phyloP scores from a whole-genome alignment of 2,888 invertebrate species.

The Marasmarcha lunaedactyla region DNA sequence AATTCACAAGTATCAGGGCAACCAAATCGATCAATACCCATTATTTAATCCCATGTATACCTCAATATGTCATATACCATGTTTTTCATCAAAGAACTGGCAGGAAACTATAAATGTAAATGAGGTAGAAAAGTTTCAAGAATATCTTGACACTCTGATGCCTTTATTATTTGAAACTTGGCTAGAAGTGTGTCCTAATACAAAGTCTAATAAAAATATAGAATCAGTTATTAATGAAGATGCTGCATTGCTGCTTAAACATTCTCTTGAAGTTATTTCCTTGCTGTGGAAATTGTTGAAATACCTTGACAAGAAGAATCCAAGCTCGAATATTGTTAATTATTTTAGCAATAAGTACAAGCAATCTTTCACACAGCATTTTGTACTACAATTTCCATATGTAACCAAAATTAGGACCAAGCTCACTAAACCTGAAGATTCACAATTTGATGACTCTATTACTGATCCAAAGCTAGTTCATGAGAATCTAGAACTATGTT shows the following conservation, averaged over 20 bases:
- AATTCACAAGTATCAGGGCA: slow-evolving; percentile 29
- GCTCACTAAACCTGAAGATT: slow-evolving; percentile 23
- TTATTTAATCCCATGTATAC: slow-evolving; percentile 38
- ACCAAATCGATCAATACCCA: slow-evolving; percentile 33
- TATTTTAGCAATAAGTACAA: slow-evolving; percentile 67
- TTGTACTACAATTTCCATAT: slow-evolving; percentile 72
- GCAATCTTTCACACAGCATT: slow-evolving; percentile 62
- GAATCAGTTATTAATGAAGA: slow-evolving; percentile 72
- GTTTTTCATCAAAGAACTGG: slow-evolving; percentile 48
- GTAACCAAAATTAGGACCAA: slow-evolving; percentile 47
- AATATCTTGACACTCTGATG: slow-evolving; percentile 76
- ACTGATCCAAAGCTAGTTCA: slow-evolving; percentile 43
- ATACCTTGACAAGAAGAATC: slow-evolving; percentile 35
- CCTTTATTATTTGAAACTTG: slow-evolving; percentile 87
- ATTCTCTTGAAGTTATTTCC: slow-evolving; percentile 72
- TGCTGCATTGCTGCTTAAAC: slow-evolving; percentile 73
- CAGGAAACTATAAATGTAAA: slow-evolving; percentile 37
- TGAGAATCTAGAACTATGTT: slow-evolving; percentile 48
- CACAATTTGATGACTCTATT: slow-evolving; percentile 33
- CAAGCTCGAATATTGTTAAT: slow-evolving; percentile 45
- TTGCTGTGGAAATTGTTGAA: slow-evolving; percentile 64
- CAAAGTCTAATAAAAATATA: slow-evolving; percentile 37
- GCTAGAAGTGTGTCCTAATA: slow-evolving; percentile 79
- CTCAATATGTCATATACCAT: slow-evolving; percentile 42
- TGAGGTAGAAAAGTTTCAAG: slow-evolving; percentile 63